Base-by-base conservation (phyloP, 2,888 invertebrate species). In the Philereme transversata region DNA sequence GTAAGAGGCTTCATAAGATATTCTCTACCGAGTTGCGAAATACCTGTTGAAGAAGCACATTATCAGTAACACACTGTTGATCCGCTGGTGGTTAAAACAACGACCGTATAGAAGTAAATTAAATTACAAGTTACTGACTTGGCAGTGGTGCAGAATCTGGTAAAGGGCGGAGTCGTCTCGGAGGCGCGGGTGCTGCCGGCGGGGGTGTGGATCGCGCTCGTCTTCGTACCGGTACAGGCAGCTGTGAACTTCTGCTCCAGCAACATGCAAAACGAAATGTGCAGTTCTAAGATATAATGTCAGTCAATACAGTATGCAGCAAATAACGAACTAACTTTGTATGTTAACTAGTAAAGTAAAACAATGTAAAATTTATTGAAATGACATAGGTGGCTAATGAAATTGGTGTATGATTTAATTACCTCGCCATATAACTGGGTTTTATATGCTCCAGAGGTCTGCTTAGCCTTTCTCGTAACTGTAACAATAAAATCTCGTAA, bases 101-200 rank as follows among this genome's bases (percentile, higher is more conserved):
- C 22, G 22, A 6, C 7, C 5, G 22, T n/a, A 8, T 22, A 46
- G 38, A 34, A 34, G 35, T 41, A 11, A 8, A 7, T 8, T 4
- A 7, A 44, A 4, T 8, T 56, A 22, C 5, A 4, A 4, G n/a
- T 34, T 51, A 61, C 74, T 73, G 76, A 89, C 91, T 93, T 77
- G 86, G 88, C 50, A 90, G 67, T 4, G 92, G 92, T 5, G 92
- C 92, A 1, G 92, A 92, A 66, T 92, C 92, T 0, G 92, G 88
- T 47, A 92, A 70, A 3, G 91, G 91, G 6, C 92, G 73, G 10
- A 92, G 72, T 35, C 89, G 78, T 46, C 90, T 72, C 0, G 90
- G 90, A 0, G 82, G 85, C 4, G 79, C 78, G 0, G 86, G 86
- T 0, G 82, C 84, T 0, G 87, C 84, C 0, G 87, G 87, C 0